Evolutionary conservation across 2,797 vertebrate species (phyloP).

Genomic region (Spinus olivaceus): DNA sequence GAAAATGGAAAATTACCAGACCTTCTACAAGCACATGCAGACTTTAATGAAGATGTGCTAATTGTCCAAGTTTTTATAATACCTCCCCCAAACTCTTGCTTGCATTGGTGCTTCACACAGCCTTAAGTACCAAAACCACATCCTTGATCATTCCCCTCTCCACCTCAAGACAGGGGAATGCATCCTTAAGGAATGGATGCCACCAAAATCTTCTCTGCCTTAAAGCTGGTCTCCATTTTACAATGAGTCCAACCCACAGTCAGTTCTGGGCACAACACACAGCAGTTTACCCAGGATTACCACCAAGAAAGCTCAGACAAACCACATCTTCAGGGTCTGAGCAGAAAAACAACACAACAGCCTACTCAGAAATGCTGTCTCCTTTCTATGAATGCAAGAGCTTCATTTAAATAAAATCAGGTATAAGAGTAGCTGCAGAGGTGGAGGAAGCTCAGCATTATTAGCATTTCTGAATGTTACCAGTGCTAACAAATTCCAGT

Average conservation of each 20-base stretch:
- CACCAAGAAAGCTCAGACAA: background rate
- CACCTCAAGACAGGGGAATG: background rate
- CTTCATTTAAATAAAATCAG: background rate
- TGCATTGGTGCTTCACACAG: background rate
- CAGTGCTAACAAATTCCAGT: background rate
- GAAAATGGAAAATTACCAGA: background rate
- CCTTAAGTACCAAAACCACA: background rate
- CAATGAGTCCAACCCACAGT: background rate
- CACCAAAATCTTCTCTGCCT: background rate
- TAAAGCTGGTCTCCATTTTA: background rate
- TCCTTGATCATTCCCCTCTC: background rate
- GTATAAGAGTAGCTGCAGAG: background rate
- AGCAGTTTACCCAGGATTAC: background rate
- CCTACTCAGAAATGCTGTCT: background rate
- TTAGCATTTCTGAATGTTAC: background rate
- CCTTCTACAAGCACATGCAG: background rate
- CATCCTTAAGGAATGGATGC: background rate
- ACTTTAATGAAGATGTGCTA: background rate
- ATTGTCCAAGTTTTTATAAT: background rate
- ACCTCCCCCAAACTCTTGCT: background rate
- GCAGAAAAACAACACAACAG: background rate
- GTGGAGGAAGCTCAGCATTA: background rate
- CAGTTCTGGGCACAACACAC: background rate
- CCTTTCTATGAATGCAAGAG: background rate
- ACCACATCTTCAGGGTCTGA: background rate